A percentile compares a stretch with the other conserved stretches of the same genome.
phyloP scores from a whole-genome alignment of 1,140 invertebrate species.

The Drosophila micromelanica region DNA sequence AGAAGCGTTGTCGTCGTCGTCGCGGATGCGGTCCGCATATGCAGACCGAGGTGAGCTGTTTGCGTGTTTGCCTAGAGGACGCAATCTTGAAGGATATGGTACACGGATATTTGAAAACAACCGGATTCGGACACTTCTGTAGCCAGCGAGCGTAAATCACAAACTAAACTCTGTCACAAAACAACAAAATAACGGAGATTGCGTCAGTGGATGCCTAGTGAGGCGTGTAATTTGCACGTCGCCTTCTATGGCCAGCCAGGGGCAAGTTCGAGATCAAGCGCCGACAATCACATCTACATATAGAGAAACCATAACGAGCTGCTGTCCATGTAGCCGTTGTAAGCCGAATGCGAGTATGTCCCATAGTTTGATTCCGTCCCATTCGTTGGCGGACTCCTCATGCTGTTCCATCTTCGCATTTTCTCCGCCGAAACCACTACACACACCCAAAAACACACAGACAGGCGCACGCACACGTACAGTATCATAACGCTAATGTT shows the following conservation, averaged over 20 bases:
- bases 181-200: constrained; percentile 19
- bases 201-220: constrained; percentile 20
- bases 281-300: constrained; percentile 48
- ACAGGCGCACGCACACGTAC: background rate
- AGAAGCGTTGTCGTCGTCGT: constrained; percentile 67
- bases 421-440: constrained; percentile 45
- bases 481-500: constrained; percentile 1
- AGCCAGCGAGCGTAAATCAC: constrained; percentile 27
- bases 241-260: constrained; percentile 54
- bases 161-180: constrained; percentile 46
- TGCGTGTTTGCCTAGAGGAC: constrained; percentile 63
- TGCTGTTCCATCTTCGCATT: constrained; percentile 48
- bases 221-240: constrained; percentile 59
- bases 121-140: constrained; percentile 28
- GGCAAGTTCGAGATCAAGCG: constrained; percentile 49
- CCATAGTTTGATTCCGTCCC: background rate
- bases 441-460: constrained; percentile 1
- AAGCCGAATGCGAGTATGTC: background rate
- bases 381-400: background rate
- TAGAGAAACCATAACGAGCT: constrained; percentile 68
- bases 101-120: background rate
- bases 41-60: constrained; percentile 77
- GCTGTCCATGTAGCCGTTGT: constrained; percentile 49
- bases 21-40: constrained; percentile 75
- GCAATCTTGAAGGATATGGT: constrained; percentile 74